phyloP scores from a whole-genome alignment of 2,113 vertebrate species.

The Thunnus maccoyii region DNA sequence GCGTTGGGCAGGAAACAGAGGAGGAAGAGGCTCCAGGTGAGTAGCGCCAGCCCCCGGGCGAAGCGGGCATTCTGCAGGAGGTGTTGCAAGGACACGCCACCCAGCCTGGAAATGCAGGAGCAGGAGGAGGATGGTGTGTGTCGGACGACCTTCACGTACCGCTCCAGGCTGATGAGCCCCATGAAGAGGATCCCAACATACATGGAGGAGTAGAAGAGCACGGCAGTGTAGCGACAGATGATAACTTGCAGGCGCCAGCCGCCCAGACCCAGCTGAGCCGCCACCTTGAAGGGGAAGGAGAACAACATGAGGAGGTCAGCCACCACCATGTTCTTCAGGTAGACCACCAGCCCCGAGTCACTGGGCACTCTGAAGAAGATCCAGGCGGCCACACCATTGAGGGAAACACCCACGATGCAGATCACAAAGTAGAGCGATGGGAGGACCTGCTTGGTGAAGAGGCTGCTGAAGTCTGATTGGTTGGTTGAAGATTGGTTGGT shows the following conservation, averaged over 20 bases:
- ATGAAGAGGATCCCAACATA: conserved; percentile 92
- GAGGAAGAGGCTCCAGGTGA: conserved; percentile 85
- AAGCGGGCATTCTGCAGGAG: conserved; percentile 79
- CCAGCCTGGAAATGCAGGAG: conserved; percentile 38
- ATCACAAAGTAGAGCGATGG: conserved; percentile 85
- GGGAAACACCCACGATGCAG: conserved; percentile 79
- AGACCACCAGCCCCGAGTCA: conserved; percentile 90
- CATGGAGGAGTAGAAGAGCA: conserved; percentile 94
- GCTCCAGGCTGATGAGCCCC: conserved; percentile 92
- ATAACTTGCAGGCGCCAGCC: conserved; percentile 77
- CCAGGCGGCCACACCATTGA: conserved; percentile 89
- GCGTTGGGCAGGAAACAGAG: conserved; percentile 88
- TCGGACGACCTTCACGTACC: conserved; percentile 90
- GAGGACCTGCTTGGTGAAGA: conserved; percentile 78
- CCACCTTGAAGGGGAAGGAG: conserved; percentile 88
- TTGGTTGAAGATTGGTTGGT: conserved; percentile 61
- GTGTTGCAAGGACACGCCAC: background rate
- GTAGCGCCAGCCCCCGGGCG: conserved; percentile 81
- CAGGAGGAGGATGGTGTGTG: conserved; percentile 57
- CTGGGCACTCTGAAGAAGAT: conserved; percentile 89
- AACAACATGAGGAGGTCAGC: conserved; percentile 92
- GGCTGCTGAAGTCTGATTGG: conserved; percentile 56
- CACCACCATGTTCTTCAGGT: conserved; percentile 93
- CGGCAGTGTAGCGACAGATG: conserved; percentile 88
- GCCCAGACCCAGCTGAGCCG: conserved; percentile 74